These are phyloP conservation scores for Acanthopagrus latus DNA, from an alignment of 2,797 vertebrate species.

Conservation along the genomic window DNA sequence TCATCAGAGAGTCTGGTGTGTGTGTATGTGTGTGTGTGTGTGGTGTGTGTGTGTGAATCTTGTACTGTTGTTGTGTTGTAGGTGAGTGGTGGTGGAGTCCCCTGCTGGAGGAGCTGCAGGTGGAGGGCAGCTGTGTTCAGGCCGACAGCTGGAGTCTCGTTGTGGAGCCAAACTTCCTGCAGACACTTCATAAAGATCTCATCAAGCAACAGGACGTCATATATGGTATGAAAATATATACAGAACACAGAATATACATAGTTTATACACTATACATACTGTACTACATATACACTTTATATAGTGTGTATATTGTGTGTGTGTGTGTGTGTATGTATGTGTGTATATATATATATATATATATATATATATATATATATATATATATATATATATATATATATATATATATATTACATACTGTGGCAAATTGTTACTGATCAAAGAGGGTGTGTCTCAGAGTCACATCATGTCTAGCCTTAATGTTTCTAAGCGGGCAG, in stretches of 20 bases:
- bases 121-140: constrained; percentile 89
- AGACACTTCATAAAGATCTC: constrained; percentile 93
- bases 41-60: too few species aligned
- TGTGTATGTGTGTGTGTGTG: too few species aligned
- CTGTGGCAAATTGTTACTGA: too few species aligned
- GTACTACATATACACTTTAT: background rate
- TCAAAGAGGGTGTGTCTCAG: too few species aligned
- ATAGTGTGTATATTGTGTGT: too few species aligned
- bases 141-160: constrained; percentile 94
- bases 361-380: background rate
- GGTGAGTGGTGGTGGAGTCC: constrained; percentile 91
- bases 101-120: constrained; percentile 92
- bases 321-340: background rate
- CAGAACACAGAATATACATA: too few species aligned
- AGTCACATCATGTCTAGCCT: too few species aligned
- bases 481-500: too few species aligned
- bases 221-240: constrained; percentile 84
- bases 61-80: constrained; percentile 52
- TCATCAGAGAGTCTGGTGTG: background rate
- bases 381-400: background rate
- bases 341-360: background rate
- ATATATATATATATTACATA: too few species aligned
- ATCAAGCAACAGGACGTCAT: constrained; percentile 97
- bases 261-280: background rate
- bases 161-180: constrained; percentile 90